Base-by-base conservation (phyloP, 2,888 invertebrate genomes). In the Hetaerina titia region DNA sequence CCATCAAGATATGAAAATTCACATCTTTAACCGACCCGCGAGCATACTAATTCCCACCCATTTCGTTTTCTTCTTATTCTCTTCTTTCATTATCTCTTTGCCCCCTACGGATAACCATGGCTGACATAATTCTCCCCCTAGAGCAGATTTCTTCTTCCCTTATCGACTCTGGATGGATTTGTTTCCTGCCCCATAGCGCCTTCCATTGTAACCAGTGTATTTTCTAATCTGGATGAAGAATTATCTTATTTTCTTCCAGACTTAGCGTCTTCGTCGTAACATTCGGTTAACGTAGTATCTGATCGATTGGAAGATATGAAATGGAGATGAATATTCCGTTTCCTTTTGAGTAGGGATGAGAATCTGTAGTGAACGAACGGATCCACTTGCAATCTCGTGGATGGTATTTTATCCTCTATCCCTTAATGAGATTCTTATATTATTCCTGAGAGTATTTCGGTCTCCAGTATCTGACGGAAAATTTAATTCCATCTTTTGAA, bases 401-500 rank as follows among this genome's bases (percentile, higher is more conserved):
- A 89, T 89, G 58, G 58, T 13, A 22, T 89, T 89, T 58, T 25
- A 31, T 31, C n/a, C 89, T 58, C 57, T 22, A n/a, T 89, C 57
- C 45, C 9, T 11, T 89, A 89, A 89, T 89, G 45, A 57, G 58
- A 89, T 58, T n/a, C 57, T 58, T 89, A 89, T 57, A n/a, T 22
- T 89, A 58, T 57, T 57, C 13, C 22, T 11, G n/a, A 9, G 56
- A 89, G 58, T 58, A 89, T 22, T 58, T 69, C 13, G 11, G 45
- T n/a, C 81, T 81, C 31, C 11, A 31, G 81, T 31, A 31, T n/a
- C 81, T 4, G 31, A 31, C 81, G 11, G 89, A 57, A 58, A 58
- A 89, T 89, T 57, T 89, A 56, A 89, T 89, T 89, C 58, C n/a
- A 22, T 89, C 56, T 58, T 81, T 31, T 81, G 25, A 81, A 81